Percentiles rank a stretch among this genome's conserved stretches.
Conservation (phyloP, 1,140 invertebrate species). For the Carposina sasakii region DNA sequence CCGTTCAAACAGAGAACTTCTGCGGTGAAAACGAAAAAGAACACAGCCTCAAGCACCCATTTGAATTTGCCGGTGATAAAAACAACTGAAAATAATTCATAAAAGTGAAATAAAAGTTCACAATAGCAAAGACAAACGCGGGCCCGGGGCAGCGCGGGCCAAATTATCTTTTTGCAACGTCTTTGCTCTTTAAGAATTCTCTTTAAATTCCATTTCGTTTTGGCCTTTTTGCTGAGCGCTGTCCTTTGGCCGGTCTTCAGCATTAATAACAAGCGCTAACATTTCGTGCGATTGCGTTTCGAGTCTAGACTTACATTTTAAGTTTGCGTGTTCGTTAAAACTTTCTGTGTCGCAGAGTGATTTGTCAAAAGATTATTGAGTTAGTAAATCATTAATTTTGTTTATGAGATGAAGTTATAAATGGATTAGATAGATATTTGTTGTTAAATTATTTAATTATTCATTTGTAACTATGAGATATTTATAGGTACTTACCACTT, state of each 20-base stretch:
- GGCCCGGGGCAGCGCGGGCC: constrained; percentile 39
- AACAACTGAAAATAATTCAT: constrained; percentile 68
- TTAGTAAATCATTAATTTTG: no score
- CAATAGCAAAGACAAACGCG: constrained; percentile 67
- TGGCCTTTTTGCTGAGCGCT: constrained; percentile 51
- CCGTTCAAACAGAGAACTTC: constrained; percentile 34
- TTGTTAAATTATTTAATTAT: no score
- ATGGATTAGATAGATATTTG: no score
- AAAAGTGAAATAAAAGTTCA: constrained; percentile 67
- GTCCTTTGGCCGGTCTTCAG: constrained; percentile 53
- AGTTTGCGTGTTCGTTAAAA: no score
- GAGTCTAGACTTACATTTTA: no score
- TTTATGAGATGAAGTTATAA: no score
- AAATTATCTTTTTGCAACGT: constrained; percentile 63
- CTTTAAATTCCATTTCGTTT: constrained; percentile 67
- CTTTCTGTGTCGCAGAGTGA: no score
- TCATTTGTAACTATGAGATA: no score
- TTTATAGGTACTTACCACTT: no score
- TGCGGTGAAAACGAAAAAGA: constrained; percentile 29
- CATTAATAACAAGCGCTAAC: constrained; percentile 54
- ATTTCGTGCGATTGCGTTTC: no score
- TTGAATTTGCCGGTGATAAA: constrained; percentile 58
- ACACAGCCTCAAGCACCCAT: constrained; percentile 34
- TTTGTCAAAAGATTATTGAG: no score
- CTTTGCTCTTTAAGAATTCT: constrained; percentile 67